Base-by-base conservation (phyloP, 2,888 invertebrate genomes). In the Erynnis tages region DNA sequence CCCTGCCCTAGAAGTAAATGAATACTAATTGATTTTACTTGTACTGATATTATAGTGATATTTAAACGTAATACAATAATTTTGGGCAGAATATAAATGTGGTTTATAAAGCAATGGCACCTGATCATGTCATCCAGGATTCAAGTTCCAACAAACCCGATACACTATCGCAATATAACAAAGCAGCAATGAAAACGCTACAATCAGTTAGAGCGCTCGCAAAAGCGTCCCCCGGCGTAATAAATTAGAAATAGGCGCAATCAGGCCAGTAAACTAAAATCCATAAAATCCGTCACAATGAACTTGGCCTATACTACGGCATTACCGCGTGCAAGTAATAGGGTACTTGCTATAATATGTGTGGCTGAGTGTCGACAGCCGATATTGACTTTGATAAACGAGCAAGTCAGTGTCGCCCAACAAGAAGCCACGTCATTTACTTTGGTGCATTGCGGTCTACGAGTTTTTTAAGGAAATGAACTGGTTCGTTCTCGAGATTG, bases 361-460 rank as follows among this genome's bases (percentile, higher is more conserved):
- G 69, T 76, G 76, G 77, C 66, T 71, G 66, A 70, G 73, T 75
- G 79, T 71, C 78, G 82, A 77, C 82, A 83, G 84, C 73, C 83
- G 83, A 87, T 87, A 87, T 85, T 84, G 87, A 86, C 88, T 87
- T 85, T 89, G 87, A 86, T 86, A 87, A 88, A 87, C 79, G 88
- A 87, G 76, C 75, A 61, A 76, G 73, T 73, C 76, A 79, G 73
- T 85, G 87, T 86, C 85, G 79, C 81, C 80, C 79, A 76, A 75
- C 71, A 77, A 83, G 84, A 66, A 82, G 83, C 85, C 73, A 76
- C 84, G 85, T 87, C 87, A 86, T 78, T 69, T 73, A 73, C 77
- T 85, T 82, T 87, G 87, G 86, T 89, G 87, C 88, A 88, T 79
- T 86, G 86, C 86, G 83, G 85, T 75, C 50, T 50, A 55, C 54